Conservation (phyloP, 2,797 vertebrate genomes). For the Acropternis orthonyx region DNA sequence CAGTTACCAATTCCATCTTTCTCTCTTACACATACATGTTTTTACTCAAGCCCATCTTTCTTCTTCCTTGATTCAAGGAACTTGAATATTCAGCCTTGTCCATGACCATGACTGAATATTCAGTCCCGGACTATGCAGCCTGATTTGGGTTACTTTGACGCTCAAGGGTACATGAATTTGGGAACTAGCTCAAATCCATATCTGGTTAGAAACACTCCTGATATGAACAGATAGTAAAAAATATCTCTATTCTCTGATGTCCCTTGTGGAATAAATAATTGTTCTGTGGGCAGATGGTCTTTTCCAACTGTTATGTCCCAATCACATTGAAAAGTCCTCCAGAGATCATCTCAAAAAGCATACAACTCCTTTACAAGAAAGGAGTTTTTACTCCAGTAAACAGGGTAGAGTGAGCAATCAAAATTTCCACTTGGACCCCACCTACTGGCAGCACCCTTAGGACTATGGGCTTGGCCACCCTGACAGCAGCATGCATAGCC, state of each 20-base stretch:
- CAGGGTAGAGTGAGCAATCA: background rate
- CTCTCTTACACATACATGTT: background rate
- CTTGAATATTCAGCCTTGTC: background rate
- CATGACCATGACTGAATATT: background rate
- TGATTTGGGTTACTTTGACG: background rate
- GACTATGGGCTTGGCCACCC: background rate
- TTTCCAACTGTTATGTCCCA: background rate
- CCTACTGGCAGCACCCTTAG: background rate
- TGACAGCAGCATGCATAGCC: background rate
- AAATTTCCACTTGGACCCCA: background rate
- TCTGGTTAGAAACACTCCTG: background rate
- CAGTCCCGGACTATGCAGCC: background rate
- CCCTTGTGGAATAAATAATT: background rate
- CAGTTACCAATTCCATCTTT: background rate
- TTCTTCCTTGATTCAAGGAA: background rate
- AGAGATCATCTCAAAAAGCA: background rate
- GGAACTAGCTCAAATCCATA: background rate
- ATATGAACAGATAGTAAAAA: background rate
- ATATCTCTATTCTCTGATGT: background rate
- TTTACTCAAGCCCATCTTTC: background rate
- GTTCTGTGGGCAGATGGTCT: background rate
- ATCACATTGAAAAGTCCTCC: background rate
- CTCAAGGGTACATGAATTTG: background rate
- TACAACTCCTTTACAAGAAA: background rate
- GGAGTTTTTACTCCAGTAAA: background rate